Conservation (phyloP, 2,797 vertebrate genomes). For the Mallotus villosus region DNA sequence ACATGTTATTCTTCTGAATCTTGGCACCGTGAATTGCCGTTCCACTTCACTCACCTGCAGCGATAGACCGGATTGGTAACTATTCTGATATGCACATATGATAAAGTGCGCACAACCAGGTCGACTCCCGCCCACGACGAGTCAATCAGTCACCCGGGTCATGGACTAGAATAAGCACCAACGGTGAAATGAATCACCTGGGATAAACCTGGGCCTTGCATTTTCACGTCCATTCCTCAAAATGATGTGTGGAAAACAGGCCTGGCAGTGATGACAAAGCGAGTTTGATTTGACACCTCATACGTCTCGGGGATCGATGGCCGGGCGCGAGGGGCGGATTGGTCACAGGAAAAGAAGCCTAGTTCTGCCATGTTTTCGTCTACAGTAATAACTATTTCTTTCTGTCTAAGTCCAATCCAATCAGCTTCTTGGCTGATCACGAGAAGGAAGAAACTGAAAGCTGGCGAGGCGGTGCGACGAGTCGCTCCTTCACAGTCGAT, state of each 20-base stretch:
- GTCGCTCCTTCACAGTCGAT: neutral
- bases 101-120: conserved; percentile 39
- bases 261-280: conserved; percentile 51
- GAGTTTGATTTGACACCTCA: conserved; percentile 47
- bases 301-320: conserved; percentile 55
- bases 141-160: conserved; percentile 39
- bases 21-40: neutral
- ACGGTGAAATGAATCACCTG: conserved; percentile 49
- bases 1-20: neutral
- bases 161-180: conserved; percentile 24
- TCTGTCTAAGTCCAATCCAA: neutral
- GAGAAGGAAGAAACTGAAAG: neutral
- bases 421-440: conserved; percentile 24
- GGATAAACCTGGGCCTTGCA: conserved; percentile 45
- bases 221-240: conserved; percentile 55
- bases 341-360: conserved; percentile 11
- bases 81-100: conserved; percentile 19
- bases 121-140: conserved; percentile 34
- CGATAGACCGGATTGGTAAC: neutral
- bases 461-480: neutral
- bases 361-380: conserved; percentile 13
- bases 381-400: conserved; percentile 12
- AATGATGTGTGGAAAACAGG: conserved; percentile 50
- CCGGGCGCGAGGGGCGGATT: neutral
- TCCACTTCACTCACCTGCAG: neutral